Base-by-base conservation (phyloP, 2,113 vertebrate genomes). In the Neotragus moschatus region DNA sequence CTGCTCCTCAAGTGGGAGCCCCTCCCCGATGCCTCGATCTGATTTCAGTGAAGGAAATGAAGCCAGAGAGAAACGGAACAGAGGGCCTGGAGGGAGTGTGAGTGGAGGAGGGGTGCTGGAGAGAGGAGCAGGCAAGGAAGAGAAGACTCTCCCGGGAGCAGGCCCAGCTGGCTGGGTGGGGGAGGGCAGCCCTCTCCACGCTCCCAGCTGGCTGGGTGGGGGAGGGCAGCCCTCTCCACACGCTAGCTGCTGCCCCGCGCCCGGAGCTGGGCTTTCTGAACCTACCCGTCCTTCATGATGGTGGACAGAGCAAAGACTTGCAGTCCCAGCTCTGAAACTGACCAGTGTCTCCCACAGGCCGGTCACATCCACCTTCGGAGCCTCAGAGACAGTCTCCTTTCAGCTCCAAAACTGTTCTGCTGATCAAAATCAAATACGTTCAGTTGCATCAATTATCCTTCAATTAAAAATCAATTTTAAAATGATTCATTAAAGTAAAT, bases 21-120 rank as follows among this genome's bases (percentile, higher is more conserved):
- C 53, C 77, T 91, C 81, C 92, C 58, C 33, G 16, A 7, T 43
- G 30, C 19, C 70, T 80, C 39, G 60, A 43, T 82, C 77, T 77
- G 88, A 79, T 91, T 95, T 94, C 96, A 88, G 85, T 88, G 66
- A 60, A 86, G 21, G 11, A 86, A 90, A 58, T 10, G 58, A n/a
- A 60, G 36, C 80, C 79, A 61, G 33, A 79, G 39, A 95, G 47
- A 95, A 77, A 49, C 0, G 30, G 49, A 77, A 30, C 58, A 23
- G 36, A 80, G 14, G 10, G 21, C 39, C 33, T n/a, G 5, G 26
- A 17, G 36, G 70, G 90, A 25, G 66, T 84, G 51, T 58, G 61
- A 55, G 36, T 26, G 43, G 49, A 19, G 33, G 11, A n/a, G 9
- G 21, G 53, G 73, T 5, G 19, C 8, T 2, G 30, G 61, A 33